These are phyloP conservation scores for Gastrophysa polygoni DNA, from an alignment of 2,888 invertebrate species.

Conservation along the genomic window DNA sequence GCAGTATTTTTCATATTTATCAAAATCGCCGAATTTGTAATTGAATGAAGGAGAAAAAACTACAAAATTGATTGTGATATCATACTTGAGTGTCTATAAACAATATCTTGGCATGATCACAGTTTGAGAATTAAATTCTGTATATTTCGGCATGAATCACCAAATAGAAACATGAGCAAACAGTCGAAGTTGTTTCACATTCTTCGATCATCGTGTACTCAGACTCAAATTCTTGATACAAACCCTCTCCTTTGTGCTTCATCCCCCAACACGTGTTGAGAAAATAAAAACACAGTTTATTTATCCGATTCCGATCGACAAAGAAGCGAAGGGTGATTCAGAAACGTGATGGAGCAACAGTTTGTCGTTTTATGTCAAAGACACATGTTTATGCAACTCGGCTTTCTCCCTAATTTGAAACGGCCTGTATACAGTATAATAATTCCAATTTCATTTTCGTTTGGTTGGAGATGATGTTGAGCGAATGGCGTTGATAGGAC, in stretches of 20 bases:
- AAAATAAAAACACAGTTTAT: conserved; percentile 10
- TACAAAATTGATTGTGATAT: no score
- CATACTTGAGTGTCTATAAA: no score
- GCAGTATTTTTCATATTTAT: no score
- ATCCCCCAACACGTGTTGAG: neutral
- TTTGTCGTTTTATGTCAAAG: conserved; percentile 27
- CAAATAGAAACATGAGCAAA: neutral
- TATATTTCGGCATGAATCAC: no score
- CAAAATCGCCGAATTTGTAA: no score
- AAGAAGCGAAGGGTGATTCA: conserved; percentile 4
- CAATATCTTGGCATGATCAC: no score
- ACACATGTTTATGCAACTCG: conserved; percentile 19
- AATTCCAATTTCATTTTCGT: neutral
- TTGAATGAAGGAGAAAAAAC: no score
- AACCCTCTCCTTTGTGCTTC: neutral
- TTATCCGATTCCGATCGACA: neutral
- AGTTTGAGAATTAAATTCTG: no score
- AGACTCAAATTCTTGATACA: neutral
- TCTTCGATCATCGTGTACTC: neutral
- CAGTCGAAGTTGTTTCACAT: neutral
- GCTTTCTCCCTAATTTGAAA: neutral
- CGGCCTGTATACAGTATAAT: neutral
- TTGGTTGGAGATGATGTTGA: neutral
- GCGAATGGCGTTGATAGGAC: conserved; percentile 3
- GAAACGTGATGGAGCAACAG: conserved; percentile 22